Evolutionary conservation across 2,797 vertebrate genomes (phyloP).

Genomic region (Hippoglossus hippoglossus): DNA sequence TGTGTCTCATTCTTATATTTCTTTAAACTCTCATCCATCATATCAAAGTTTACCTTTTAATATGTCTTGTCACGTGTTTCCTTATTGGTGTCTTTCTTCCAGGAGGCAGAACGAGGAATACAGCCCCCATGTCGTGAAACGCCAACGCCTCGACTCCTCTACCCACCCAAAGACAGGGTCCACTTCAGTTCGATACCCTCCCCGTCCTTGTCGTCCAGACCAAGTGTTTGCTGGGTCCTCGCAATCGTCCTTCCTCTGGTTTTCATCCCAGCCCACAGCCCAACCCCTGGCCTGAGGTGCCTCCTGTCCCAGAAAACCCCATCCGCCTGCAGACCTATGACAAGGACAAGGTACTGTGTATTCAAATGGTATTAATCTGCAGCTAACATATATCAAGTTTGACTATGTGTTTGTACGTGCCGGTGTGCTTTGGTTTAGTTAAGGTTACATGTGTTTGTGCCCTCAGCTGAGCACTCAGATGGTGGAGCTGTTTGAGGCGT

Average conservation of each 20-base stretch:
- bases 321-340: conserved; percentile 68
- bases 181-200: conserved; percentile 13
- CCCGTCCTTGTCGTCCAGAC: conserved; percentile 55
- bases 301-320: conserved; percentile 55
- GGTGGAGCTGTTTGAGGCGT: conserved; percentile 89
- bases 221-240: conserved; percentile 76
- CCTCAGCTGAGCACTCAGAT: conserved; percentile 93
- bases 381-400: background rate
- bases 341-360: conserved; percentile 87
- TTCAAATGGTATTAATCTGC: background rate
- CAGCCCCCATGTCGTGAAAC: conserved; percentile 80
- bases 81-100: conserved; percentile 41
- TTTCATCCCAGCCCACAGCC: background rate
- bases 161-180: conserved; percentile 47
- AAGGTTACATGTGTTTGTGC: conserved; percentile 37
- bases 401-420: background rate
- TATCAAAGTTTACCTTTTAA: background rate
- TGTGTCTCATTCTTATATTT: background rate
- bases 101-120: conserved; percentile 87
- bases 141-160: conserved; percentile 83
- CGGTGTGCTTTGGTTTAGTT: conserved; percentile 8
- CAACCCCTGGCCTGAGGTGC: conserved; percentile 60
- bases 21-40: background rate
- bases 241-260: conserved; percentile 42
- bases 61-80: background rate